Base-by-base conservation (phyloP, 2,797 vertebrate species). In the Bovichtus diacanthus region DNA sequence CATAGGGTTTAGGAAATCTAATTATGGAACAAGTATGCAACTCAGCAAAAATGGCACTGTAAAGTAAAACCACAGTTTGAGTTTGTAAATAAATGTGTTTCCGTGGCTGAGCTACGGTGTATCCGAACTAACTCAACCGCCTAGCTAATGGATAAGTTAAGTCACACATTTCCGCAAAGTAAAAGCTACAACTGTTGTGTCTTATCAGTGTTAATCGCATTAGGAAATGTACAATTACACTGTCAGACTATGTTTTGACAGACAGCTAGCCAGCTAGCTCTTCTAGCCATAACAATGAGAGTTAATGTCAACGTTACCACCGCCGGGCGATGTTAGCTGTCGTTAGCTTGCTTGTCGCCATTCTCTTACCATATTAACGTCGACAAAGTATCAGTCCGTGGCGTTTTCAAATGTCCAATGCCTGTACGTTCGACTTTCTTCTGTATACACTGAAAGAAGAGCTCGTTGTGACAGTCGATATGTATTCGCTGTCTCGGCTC, bases 311-410 rank as follows among this genome's bases (percentile, higher is more conserved):
- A 84, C 61, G 51, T 78, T 60, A 70, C 39, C 67, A 73, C 60
- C 76, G 47, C 60, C 41, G 58, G 49, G 27, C 72, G 29, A 65
- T 61, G 69, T 29, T 91, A 92, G 87, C 89, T 63, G 44, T 19
- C 69, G 77, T 65, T 87, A 87, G 84, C 91, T 67, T 29, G 27
- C 61, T 75, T 19, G 62, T 75, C 51, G 70, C 10, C 9, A 66
- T 69, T 67, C 6, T 82, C 90, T 91, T 88, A 92, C 91, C 92
- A 64, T 81, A 27, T 70, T 54, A 64, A 46, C 62, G 64, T 50
- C 16, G 25, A 50, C 19, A 65, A 34, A 73, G 50, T 47, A 49
- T 73, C 62, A 16, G 3, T 81, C 62, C 21, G 21, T 29, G 8
- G 0, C 1, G 50, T 67, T 74, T 73, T 58, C 13, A n/a, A 23